phyloP scores from a whole-genome alignment of 2,888 invertebrate species.

The Acanthosepion lycidas region DNA sequence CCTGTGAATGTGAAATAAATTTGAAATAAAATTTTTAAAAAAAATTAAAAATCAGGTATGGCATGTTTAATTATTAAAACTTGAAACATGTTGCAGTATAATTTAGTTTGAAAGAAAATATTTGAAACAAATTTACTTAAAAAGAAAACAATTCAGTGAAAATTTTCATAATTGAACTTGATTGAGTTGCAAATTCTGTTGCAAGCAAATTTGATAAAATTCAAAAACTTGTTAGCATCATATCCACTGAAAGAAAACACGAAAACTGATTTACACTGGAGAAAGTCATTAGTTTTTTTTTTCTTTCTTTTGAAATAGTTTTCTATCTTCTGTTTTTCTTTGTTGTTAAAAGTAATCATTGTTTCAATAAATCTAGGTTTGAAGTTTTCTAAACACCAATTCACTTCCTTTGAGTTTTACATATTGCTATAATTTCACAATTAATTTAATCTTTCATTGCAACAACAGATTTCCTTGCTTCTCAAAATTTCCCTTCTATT shows the following conservation, averaged over 20 bases:
- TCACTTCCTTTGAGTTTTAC: too few species aligned
- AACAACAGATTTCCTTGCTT: too few species aligned
- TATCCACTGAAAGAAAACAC: neutral
- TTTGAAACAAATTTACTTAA: neutral
- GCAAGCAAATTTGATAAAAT: neutral
- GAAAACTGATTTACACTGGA: neutral
- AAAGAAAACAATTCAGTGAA: neutral
- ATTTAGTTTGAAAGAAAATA: neutral
- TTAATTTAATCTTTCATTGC: too few species aligned
- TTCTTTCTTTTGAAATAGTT: neutral
- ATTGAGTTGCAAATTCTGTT: neutral
- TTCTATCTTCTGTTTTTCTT: neutral
- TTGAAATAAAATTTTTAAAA: neutral
- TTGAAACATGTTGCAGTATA: neutral
- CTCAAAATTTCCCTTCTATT: too few species aligned
- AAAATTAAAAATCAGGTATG: neutral
- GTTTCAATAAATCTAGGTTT: too few species aligned
- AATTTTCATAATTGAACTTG: neutral
- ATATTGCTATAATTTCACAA: too few species aligned
- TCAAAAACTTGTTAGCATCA: neutral
- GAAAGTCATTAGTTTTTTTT: neutral
- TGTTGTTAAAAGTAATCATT: too few species aligned
- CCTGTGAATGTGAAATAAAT: neutral
- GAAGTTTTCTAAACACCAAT: too few species aligned
- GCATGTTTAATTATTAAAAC: slow-evolving; percentile 10